Base-by-base conservation (phyloP, 2,888 invertebrate genomes). In the Tipula helvola region DNA sequence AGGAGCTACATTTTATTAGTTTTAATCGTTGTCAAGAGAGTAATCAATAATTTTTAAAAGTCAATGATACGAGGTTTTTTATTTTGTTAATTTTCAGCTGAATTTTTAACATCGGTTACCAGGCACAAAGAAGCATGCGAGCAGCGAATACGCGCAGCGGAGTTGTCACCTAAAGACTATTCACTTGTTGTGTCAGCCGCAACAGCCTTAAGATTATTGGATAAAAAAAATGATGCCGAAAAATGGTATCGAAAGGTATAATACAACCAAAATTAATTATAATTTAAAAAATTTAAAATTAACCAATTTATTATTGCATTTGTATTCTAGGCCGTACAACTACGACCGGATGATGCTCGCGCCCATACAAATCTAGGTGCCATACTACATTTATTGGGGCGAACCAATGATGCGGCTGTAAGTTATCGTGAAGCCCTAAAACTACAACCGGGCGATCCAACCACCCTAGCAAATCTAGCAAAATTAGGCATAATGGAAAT, bases 291-390 rank as follows among this genome's bases (percentile, higher is more conserved):
- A 39, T 3, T 39, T 5, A 86, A 39, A 36, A 86, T 12, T 36
- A 44, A 10, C n/a, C 57, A 36, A 86, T 16, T 1, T 57, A 41
- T 13, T 13, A 10, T 86, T 52, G 7, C 57, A 39, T 12, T 36
- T 36, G 36, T 36, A 36, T 57, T 86, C n/a, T 86, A 92, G 92
- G 92, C 93, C 86, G 92, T 92, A 5, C 90, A 90, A 18, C 88
- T 93, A 86, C 91, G 92, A 88, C 93, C 93, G 0, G 92, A 97
- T 95, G 97, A 97, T 90, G 96, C 98, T 0, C 95, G 97, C 88
- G 96, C 97, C 87, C 97, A 98, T 92, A 97, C 98, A 89, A 98
- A 99, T 91, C 93, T 98, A 87, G 99, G 98, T 36, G 98, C 98
- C 87, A 98, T 99, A 90, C 93, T 98, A 87, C 98, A 99, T 92